Evolutionary conservation across 92 coral and sea anemone species (phyloP), one percentile per base, ranked within the genome.

Genomic region (Palythoa heliodiscus): DNA sequence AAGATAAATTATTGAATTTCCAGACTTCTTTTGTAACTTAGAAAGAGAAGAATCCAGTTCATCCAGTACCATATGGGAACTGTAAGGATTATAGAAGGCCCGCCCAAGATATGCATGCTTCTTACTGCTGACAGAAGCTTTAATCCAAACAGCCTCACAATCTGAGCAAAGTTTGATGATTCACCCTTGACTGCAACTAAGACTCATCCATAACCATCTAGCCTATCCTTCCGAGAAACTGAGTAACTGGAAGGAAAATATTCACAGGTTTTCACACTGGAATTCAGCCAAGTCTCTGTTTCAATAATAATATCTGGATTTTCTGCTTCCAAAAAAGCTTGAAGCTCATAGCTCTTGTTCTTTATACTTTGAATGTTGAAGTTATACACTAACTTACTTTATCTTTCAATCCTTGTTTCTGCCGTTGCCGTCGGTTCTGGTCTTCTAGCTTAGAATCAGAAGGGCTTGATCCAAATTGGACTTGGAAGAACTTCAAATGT

Each of bases 341-440:
- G 86, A 82, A 82, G 47, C 73, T 82, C 66, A 82, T 60, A 66
- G 75, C 73, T 35, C 58, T 82, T 82, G 76, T 82, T 82, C 86
- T 82, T 82, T 63, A 82, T 29, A 52, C 86, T 82, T 68, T 79
- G 73, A 79, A 79, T 61, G 71, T 79, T 79, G 52, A 79, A 61
- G 23, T 79, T 79, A 61, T 82, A 82, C 22, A 82, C 35, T n/a
- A n/a, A n/a, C n/a, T n/a, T n/a, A n/a, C n/a, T n/a, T n/a, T n/a
- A n/a, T n/a, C n/a, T 71, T 71, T 71, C 53, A 71, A 38, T 71
- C 53, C 76, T 71, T 71, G 89, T 86, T 86, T 78, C 53, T 76
- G 89, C 75, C 61, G 89, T 75, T 79, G 75, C 17, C 78, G 89
- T 78, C 66, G 88, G 71, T 77, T 78, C 86, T 57, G 83, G 77